Evolutionary conservation across 1,140 invertebrate species (phyloP).

Genomic region (Drosophila ficusphila): DNA sequence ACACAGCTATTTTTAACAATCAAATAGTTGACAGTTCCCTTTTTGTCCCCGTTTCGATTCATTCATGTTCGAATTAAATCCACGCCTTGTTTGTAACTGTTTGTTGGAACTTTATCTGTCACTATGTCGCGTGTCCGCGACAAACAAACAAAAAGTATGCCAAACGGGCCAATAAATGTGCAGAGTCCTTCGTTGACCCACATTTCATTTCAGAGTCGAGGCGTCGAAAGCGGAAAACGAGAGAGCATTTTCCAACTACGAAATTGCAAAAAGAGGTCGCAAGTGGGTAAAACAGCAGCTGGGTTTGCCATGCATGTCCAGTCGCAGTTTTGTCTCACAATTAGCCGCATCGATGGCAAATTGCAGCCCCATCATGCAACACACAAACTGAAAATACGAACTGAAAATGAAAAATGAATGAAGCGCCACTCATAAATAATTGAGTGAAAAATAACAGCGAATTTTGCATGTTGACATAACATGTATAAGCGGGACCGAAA

Average conservation of each 20-base stretch:
- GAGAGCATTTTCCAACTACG: conserved; percentile 14
- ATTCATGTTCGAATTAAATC: conserved; percentile 24
- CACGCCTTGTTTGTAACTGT: conserved; percentile 21
- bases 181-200: conserved; percentile 71
- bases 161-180: conserved; percentile 61
- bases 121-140: conserved; percentile 60
- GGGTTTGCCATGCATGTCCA: conserved; percentile 27
- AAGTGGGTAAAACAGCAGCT: conserved; percentile 1
- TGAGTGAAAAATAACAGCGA: conserved; percentile 58
- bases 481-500: not conserved
- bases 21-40: conserved; percentile 2
- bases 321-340: conserved; percentile 34
- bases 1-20: not conserved
- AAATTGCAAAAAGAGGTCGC: conserved; percentile 4
- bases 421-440: conserved; percentile 54
- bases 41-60: conserved; percentile 8
- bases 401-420: conserved; percentile 23
- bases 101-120: conserved; percentile 27
- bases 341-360: conserved; percentile 52
- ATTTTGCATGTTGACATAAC: conserved; percentile 19
- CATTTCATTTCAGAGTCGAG: conserved; percentile 48
- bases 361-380: conserved; percentile 3
- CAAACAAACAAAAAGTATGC: conserved; percentile 51
- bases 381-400: conserved; percentile 8
- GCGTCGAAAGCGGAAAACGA: conserved; percentile 13